Evolutionary conservation across 1,140 invertebrate genomes (phyloP).

Genomic region (Drosophila rufa): DNA sequence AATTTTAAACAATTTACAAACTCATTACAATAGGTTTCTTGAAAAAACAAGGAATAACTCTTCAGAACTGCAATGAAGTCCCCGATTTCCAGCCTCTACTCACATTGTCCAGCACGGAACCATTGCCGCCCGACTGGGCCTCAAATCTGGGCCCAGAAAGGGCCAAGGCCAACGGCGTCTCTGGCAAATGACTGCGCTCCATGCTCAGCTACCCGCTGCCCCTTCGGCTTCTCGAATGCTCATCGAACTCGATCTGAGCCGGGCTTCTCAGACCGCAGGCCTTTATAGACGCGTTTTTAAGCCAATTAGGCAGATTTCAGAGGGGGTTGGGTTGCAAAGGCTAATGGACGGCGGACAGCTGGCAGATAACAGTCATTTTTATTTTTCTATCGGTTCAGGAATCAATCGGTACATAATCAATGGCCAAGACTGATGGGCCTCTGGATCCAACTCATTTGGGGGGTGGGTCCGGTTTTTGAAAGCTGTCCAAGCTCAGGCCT

Average conservation of each 20-base stretch:
- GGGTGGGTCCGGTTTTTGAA: not conserved
- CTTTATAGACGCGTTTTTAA: slow-evolving; percentile 53
- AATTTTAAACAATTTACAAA: no score
- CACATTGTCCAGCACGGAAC: slow-evolving; percentile 72
- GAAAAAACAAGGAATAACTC: no score
- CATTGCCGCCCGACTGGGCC: slow-evolving; percentile 60
- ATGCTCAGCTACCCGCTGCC: slow-evolving; percentile 56
- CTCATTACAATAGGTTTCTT: no score
- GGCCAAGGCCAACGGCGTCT: slow-evolving; percentile 40
- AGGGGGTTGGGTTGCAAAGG: slow-evolving; percentile 1
- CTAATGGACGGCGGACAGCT: slow-evolving; percentile 11
- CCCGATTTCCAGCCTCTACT: slow-evolving; percentile 13
- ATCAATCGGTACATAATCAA: slow-evolving; percentile 2
- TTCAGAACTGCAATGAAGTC: not conserved
- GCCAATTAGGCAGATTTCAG: slow-evolving; percentile 56
- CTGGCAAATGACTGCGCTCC: slow-evolving; percentile 52
- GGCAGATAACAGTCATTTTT: slow-evolving; percentile 52
- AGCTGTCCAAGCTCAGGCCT: not conserved
- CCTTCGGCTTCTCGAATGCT: slow-evolving; percentile 8
- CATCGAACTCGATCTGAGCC: slow-evolving; percentile 43
- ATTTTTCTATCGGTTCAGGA: not conserved
- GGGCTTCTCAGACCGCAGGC: not conserved
- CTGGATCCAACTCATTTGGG: not conserved
- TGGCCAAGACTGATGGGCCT: not conserved
- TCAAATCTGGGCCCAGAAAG: slow-evolving; percentile 53